These are phyloP conservation scores for Drosophila barbarae DNA, from an alignment of 2,888 invertebrate genomes.

Conservation along the genomic window DNA sequence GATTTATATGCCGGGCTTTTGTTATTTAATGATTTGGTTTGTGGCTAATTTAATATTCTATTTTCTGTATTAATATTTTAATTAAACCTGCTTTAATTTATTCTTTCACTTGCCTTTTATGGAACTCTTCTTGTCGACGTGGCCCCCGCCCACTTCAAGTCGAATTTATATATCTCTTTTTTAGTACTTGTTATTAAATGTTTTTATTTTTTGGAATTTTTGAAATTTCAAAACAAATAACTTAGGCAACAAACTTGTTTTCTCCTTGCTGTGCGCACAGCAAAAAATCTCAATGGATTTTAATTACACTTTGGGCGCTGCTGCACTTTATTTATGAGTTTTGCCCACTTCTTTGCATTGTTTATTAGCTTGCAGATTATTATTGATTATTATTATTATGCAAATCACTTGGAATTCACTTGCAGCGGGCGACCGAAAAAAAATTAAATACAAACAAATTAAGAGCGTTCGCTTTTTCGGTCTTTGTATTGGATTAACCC, in stretches of 20 bases:
- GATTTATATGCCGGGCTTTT: not conserved
- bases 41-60: not conserved
- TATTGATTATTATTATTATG: conserved; percentile 34
- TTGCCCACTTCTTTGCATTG: conserved; percentile 61
- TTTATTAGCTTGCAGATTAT: conserved; percentile 48
- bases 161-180: conserved; percentile 2
- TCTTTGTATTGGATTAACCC: conserved; percentile 60
- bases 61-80: conserved; percentile 2
- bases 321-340: conserved; percentile 67
- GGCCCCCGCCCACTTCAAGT: conserved; percentile 42
- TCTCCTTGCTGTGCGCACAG: conserved; percentile 32
- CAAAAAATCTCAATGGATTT: conserved; percentile 39
- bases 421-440: conserved; percentile 18
- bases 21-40: conserved; percentile 5
- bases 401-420: conserved; percentile 35
- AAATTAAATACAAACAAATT: conserved; percentile 15
- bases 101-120: conserved; percentile 60
- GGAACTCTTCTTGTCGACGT: conserved; percentile 62
- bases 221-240: conserved; percentile 60
- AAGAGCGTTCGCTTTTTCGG: conserved; percentile 29
- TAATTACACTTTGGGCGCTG: conserved; percentile 43
- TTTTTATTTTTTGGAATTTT: conserved; percentile 11
- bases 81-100: conserved; percentile 24
- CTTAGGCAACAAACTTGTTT: conserved; percentile 71
- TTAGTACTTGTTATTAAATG: conserved; percentile 21